Evolutionary conservation across 2,888 invertebrate species (phyloP).

Genomic region (Nomada goodeniana): DNA sequence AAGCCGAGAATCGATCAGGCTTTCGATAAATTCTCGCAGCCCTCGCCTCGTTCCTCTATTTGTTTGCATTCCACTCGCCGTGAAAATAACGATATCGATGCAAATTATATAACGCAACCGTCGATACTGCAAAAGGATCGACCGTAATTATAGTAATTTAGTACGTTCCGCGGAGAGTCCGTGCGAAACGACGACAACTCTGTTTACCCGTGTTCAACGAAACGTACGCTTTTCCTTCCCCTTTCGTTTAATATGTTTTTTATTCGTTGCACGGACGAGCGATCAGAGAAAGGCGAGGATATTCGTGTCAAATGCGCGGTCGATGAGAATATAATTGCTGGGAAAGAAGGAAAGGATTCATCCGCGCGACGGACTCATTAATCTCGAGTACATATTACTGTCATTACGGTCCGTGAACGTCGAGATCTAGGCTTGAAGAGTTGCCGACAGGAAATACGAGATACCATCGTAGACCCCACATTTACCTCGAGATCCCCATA

Average conservation of each 20-base stretch:
- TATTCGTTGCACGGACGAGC: slow-evolving; percentile 5
- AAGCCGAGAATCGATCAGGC: slow-evolving; percentile 1
- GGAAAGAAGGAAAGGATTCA: neutral
- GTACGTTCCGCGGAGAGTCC: slow-evolving; percentile 10
- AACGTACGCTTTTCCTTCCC: slow-evolving; percentile 38
- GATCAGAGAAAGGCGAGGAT: slow-evolving; percentile 47
- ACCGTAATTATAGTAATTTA: neutral
- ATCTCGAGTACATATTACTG: slow-evolving; percentile 2
- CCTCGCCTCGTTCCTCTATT: neutral
- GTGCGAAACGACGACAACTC: slow-evolving; percentile 18
- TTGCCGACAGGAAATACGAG: neutral
- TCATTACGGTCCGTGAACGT: slow-evolving; percentile 20
- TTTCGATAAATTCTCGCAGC: neutral
- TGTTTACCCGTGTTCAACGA: slow-evolving; percentile 13
- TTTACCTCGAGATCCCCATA: too few species aligned
- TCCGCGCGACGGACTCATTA: neutral
- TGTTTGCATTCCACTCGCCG: neutral
- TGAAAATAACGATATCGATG: neutral
- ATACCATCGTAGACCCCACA: neutral
- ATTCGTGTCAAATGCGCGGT: neutral
- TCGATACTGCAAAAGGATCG: neutral
- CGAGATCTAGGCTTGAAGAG: neutral
- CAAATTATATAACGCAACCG: slow-evolving; percentile 7
- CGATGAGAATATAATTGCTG: slow-evolving; percentile 45
- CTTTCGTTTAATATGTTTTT: slow-evolving; percentile 38